Evolutionary conservation across 2,888 invertebrate genomes (phyloP).

Genomic region (Hermaeophaga mercurialis): DNA sequence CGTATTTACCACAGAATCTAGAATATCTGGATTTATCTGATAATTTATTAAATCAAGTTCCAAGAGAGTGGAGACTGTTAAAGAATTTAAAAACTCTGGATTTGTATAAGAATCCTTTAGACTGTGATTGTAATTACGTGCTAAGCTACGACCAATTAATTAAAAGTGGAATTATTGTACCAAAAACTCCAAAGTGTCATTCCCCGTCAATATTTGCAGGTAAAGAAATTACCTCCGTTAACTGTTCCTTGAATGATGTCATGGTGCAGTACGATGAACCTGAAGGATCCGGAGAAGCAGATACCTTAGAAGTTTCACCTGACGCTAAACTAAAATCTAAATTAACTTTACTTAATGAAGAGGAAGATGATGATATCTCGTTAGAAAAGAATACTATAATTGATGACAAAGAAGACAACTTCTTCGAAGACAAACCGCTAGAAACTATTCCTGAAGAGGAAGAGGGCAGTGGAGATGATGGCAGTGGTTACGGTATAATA

Average conservation of each 20-base stretch:
- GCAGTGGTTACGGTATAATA: slow-evolving; percentile 46
- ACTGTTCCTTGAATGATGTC: slow-evolving; percentile 42
- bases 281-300: slow-evolving; percentile 46
- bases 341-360: slow-evolving; percentile 35
- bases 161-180: slow-evolving; percentile 45
- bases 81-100: slow-evolving; percentile 66
- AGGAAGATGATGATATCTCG: slow-evolving; percentile 31
- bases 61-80: slow-evolving; percentile 62
- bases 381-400: slow-evolving; percentile 36
- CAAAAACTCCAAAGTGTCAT: slow-evolving; percentile 49
- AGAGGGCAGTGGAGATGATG: slow-evolving; percentile 44
- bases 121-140: slow-evolving; percentile 73
- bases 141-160: slow-evolving; percentile 66
- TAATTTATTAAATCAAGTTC: slow-evolving; percentile 65
- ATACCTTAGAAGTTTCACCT: slow-evolving; percentile 33
- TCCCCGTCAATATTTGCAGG: slow-evolving; percentile 47
- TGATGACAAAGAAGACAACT: slow-evolving; percentile 33
- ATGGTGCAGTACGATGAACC: slow-evolving; percentile 47
- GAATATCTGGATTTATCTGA: slow-evolving; percentile 65
- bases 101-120: slow-evolving; percentile 70
- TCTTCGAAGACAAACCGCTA: slow-evolving; percentile 17
- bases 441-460: slow-evolving; percentile 29
- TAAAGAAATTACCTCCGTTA: slow-evolving; percentile 42
- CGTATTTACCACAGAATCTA: slow-evolving; percentile 49
- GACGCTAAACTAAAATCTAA: slow-evolving; percentile 11